These are phyloP conservation scores for Nylanderia fulva DNA, from an alignment of 1,140 invertebrate species.

Conservation along the genomic window DNA sequence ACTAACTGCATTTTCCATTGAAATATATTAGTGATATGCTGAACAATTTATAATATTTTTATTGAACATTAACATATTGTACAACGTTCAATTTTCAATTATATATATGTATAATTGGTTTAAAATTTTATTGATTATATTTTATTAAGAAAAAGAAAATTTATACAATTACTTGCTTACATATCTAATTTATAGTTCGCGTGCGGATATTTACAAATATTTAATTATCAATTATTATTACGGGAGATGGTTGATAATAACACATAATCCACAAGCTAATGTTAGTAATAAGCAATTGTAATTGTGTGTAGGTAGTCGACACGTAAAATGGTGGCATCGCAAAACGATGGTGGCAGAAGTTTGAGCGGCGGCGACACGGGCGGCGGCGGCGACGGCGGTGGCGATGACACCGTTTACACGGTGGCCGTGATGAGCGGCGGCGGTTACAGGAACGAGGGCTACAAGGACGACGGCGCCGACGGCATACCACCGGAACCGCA, in stretches of 20 bases:
- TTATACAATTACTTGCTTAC: neutral
- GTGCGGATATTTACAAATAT: neutral
- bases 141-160: neutral
- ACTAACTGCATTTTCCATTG: neutral
- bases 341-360: slow-evolving; percentile 83
- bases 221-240: neutral
- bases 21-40: slow-evolving; percentile 5
- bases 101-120: too few species aligned
- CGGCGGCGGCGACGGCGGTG: slow-evolving; percentile 65
- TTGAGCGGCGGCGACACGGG: slow-evolving; percentile 71
- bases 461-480: slow-evolving; percentile 87
- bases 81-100: too few species aligned
- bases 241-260: neutral
- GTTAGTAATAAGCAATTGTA: neutral
- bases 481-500: slow-evolving; percentile 84
- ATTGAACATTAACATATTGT: neutral
- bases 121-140: too few species aligned
- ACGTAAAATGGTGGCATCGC: slow-evolving; percentile 82
- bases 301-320: slow-evolving; percentile 79
- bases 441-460: slow-evolving; percentile 90
- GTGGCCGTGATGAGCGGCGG: slow-evolving; percentile 86
- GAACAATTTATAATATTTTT: neutral
- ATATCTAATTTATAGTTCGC: neutral
- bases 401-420: slow-evolving; percentile 84
- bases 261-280: neutral